Base-by-base conservation (phyloP, 2,888 invertebrate species). In the Amorpha juglandis region DNA sequence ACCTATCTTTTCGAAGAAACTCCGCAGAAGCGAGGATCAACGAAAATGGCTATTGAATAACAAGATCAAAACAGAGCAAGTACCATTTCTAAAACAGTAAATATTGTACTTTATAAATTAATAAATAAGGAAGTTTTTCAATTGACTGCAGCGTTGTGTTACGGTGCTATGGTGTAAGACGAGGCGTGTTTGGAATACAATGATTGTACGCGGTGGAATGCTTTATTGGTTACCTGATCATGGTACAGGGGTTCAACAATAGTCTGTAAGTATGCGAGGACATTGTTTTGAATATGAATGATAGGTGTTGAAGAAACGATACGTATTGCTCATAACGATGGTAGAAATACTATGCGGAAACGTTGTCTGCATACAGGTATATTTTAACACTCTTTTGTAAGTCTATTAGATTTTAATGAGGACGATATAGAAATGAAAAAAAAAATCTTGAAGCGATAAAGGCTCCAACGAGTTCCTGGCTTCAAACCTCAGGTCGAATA, bases 141-240 rank as follows among this genome's bases (percentile, higher is more conserved):
- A 73, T 73, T 72, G 75, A 82, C 78, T 74, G 47, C 35, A 19
- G 67, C 69, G 72, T 73, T 79, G 77, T 73, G 75, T 75, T 75
- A 75, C 72, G 72, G 73, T 83, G 82, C 84, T 86, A 74, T 79
- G 76, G 69, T 70, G 69, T 69, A 67, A 14, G 50, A 14, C 35
- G 63, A 62, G 42, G 55, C 71, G 67, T 85, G 86, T 89, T 90
- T 88, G 78, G 82, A 79, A 87, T 84, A 87, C 88, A 88, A 83
- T 82, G 76, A 77, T 73, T 75, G 77, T 81, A 83, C 85, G 82
- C 72, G 66, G 65, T 67, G 87, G 90, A 90, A 91, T 91, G 87
- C 58, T 75, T 70, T 71, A 73, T 66, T 71, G 74, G 75, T 79
- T 78, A 82, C 76, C 77, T 70, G 69, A 76, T 87, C 83, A 90